A percentile compares a stretch with the other conserved stretches of the same genome.
These are phyloP conservation scores for Lonchura striata DNA, from an alignment of 2,113 vertebrate genomes.

Conservation along the genomic window DNA sequence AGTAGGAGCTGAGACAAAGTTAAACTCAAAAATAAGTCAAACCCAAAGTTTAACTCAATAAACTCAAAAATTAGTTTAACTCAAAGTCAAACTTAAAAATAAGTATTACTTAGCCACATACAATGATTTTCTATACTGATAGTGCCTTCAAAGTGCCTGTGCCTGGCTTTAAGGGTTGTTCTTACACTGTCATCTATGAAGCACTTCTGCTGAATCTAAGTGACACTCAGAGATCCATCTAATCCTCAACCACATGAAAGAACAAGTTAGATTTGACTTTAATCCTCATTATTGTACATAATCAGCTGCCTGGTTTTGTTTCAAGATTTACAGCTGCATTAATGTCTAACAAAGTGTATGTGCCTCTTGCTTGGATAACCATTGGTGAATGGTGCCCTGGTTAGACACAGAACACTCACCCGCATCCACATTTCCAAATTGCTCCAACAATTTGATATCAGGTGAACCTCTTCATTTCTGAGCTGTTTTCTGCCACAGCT, in stretches of 20 bases:
- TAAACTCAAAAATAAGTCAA: neutral
- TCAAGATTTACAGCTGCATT: neutral
- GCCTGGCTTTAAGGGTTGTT: neutral
- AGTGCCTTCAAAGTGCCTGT: neutral
- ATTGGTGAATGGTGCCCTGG: neutral
- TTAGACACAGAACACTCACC: neutral
- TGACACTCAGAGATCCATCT: neutral
- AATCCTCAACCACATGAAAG: neutral
- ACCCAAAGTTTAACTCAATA: neutral
- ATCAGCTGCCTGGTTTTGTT: neutral
- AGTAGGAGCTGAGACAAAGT: neutral
- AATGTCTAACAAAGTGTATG: neutral
- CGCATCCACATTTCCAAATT: neutral
- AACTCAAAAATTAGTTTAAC: neutral
- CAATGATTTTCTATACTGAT: neutral
- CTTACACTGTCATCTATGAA: neutral
- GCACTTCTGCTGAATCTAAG: neutral
- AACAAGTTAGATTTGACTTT: neutral
- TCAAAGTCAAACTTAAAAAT: neutral
- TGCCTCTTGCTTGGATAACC: neutral
- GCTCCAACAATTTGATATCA: neutral
- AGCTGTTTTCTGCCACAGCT: neutral
- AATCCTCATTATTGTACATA: neutral
- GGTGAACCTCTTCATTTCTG: neutral
- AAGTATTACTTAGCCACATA: neutral